A percentile compares a stretch with the other conserved stretches of the same genome.
Conservation (phyloP, 2,888 invertebrate genomes). For the Ommatoiulus sabulosus region DNA sequence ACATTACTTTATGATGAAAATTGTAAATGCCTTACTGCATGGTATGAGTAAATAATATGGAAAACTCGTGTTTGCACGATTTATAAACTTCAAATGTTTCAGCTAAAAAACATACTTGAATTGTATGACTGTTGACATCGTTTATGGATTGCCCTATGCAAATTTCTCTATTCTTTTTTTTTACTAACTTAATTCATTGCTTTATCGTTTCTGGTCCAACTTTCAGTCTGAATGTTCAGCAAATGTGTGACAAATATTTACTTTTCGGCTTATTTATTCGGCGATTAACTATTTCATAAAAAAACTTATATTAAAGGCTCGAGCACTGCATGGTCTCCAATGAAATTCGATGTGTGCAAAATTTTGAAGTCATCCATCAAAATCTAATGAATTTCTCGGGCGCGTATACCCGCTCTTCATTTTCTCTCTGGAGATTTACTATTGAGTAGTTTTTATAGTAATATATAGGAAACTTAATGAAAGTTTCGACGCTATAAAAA, state of each 20-base stretch:
- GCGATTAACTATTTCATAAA: not conserved
- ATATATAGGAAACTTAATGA: constrained; percentile 39
- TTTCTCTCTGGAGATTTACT: constrained; percentile 26
- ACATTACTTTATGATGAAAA: no score
- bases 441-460: constrained; percentile 36
- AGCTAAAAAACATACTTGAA: no score
- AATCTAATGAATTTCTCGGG: constrained; percentile 15
- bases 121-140: no score
- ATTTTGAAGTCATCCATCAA: constrained; percentile 43
- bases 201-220: no score
- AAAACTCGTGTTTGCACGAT: no score
- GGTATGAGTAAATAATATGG: no score
- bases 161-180: not conserved
- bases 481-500: constrained; percentile 20
- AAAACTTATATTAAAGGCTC: not conserved
- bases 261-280: not conserved
- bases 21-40: no score
- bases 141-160: not conserved
- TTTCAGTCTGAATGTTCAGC: no score
- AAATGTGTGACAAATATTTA: not conserved
- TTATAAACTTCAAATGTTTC: no score
- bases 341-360: constrained; percentile 28
- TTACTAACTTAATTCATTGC: not conserved
- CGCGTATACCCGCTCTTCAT: constrained; percentile 1
- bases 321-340: not conserved